Conservation (phyloP, 2,888 invertebrate species). For the Ormyrus nitidulus region DNA sequence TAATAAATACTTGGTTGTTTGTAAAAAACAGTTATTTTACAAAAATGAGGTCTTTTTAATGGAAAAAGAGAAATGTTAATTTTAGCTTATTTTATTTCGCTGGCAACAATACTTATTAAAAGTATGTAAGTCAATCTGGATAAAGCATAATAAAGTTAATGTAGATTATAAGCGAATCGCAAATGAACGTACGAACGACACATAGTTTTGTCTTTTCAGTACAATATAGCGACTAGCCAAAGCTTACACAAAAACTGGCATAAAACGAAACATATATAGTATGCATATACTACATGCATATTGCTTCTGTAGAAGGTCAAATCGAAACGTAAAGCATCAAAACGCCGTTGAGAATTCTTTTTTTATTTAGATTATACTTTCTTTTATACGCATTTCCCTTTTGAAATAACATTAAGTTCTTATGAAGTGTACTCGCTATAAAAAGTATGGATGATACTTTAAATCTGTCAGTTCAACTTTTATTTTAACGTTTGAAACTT, state of each 20-base stretch:
- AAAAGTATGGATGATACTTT: too few species aligned
- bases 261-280: slow-evolving; percentile 10
- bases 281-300: neutral
- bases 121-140: slow-evolving; percentile 8
- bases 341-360: neutral
- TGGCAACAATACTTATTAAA: slow-evolving; percentile 20
- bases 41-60: neutral
- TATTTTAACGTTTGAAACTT: too few species aligned
- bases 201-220: slow-evolving; percentile 1
- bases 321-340: neutral
- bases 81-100: slow-evolving; percentile 13
- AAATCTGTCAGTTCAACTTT: too few species aligned
- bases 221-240: slow-evolving; percentile 31
- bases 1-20: slow-evolving; percentile 49
- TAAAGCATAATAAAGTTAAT: slow-evolving; percentile 1
- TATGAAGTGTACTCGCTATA: too few species aligned
- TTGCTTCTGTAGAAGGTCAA: neutral
- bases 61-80: neutral
- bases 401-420: too few species aligned
- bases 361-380: slow-evolving; percentile 1
- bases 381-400: too few species aligned
- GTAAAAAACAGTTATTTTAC: slow-evolving; percentile 7
- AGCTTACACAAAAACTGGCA: slow-evolving; percentile 33
- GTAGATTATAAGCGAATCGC: neutral
- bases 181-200: neutral